phyloP scores from a whole-genome alignment of 2,797 vertebrate species.

The Sebastolobus alascanus region DNA sequence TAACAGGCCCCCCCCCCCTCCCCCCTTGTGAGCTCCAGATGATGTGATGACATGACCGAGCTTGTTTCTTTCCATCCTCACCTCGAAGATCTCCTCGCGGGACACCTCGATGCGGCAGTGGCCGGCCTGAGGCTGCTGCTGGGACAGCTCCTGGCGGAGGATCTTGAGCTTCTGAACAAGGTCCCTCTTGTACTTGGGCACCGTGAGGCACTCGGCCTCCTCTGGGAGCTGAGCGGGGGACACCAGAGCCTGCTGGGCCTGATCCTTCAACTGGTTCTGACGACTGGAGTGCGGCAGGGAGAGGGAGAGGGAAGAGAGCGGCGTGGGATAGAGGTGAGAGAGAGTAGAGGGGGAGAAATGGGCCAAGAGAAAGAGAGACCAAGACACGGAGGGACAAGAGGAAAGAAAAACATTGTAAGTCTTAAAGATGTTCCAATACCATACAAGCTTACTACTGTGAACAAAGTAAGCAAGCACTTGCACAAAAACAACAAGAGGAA shows the following conservation, averaged over 20 bases:
- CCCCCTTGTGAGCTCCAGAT: slow-evolving; percentile 8
- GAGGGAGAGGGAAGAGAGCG: slow-evolving; percentile 62
- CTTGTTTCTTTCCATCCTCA: slow-evolving; percentile 66
- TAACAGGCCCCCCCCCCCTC: neutral
- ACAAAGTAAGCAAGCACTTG: slow-evolving; percentile 29
- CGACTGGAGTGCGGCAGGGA: slow-evolving; percentile 80
- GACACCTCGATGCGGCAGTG: slow-evolving; percentile 98
- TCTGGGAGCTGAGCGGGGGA: slow-evolving; percentile 92
- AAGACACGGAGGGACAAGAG: slow-evolving; percentile 6
- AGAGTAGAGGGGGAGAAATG: neutral
- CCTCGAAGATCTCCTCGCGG: slow-evolving; percentile 98
- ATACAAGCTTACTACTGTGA: slow-evolving; percentile 24
- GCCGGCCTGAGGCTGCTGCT: slow-evolving; percentile 96
- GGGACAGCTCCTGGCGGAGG: slow-evolving; percentile 94
- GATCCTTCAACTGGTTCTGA: slow-evolving; percentile 94
- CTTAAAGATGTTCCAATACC: slow-evolving; percentile 5
- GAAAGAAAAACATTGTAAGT: slow-evolving; percentile 5
- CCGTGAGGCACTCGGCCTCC: slow-evolving; percentile 95
- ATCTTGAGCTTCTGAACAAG: slow-evolving; percentile 96
- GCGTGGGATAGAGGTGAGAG: neutral
- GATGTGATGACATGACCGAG: slow-evolving; percentile 13
- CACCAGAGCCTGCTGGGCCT: slow-evolving; percentile 89
- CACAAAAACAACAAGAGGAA: slow-evolving; percentile 41
- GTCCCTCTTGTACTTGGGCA: slow-evolving; percentile 95
- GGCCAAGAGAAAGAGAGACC: slow-evolving; percentile 27